phyloP scores from a whole-genome alignment of 1,140 invertebrate species.

The Lepidurus apus region DNA sequence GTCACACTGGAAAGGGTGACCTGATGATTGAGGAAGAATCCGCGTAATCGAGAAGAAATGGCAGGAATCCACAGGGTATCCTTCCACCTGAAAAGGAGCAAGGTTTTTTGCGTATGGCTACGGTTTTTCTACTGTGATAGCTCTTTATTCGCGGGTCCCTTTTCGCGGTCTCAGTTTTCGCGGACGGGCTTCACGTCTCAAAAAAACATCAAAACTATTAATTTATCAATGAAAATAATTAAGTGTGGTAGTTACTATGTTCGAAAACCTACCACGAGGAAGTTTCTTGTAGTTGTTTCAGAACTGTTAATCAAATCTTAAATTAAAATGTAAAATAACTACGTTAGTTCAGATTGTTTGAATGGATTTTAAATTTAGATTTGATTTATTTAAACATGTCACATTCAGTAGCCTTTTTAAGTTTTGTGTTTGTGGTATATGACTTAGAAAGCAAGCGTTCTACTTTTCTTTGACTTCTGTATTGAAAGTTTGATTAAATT shows the following conservation, averaged over 20 bases:
- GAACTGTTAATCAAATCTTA: too few species aligned
- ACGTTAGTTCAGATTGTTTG: too few species aligned
- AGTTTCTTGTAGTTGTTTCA: too few species aligned
- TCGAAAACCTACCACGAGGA: not conserved
- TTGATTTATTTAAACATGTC: too few species aligned
- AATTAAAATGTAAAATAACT: too few species aligned
- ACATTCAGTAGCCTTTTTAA: too few species aligned
- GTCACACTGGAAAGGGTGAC: not conserved
- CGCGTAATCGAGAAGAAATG: too few species aligned
- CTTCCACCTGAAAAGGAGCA: not conserved
- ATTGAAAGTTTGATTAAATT: too few species aligned
- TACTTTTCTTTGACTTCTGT: too few species aligned
- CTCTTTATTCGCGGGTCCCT: not conserved
- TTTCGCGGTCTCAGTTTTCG: not conserved
- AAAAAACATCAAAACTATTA: not conserved
- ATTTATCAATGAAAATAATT: not conserved
- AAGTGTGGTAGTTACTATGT: not conserved
- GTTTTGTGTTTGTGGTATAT: too few species aligned
- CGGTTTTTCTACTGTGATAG: not conserved
- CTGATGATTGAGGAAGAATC: not conserved
- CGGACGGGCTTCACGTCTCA: not conserved
- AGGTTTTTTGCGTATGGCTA: not conserved
- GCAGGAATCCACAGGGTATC: not conserved
- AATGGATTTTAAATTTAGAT: not conserved
- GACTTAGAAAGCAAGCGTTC: too few species aligned